Evolutionary conservation across 2,113 vertebrate genomes (phyloP), one percentile per base, ranked within the genome.

Genomic region (Lipophrys pholis): DNA sequence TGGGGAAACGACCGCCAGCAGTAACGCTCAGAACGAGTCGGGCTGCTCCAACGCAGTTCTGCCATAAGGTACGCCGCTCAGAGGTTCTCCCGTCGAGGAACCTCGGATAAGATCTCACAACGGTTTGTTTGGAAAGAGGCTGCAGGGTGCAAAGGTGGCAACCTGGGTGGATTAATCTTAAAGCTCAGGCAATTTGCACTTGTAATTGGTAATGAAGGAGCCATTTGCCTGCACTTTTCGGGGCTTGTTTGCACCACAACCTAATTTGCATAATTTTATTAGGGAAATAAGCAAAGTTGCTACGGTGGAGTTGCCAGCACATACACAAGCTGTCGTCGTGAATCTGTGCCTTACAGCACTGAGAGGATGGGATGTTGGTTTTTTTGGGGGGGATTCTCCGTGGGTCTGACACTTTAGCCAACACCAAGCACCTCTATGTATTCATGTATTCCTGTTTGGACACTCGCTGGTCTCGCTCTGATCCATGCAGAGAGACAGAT

Each of bases 181-280:
- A 89, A 90, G 83, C 81, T 73, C 69, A 86, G 64, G 77, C 80
- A 89, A 86, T 87, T 90, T 90, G 81, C 83, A 89, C 85, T 83
- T 86, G 79, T 83, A 86, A 85, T 87, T 73, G 80, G 81, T 86
- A 87, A 90, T 84, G 73, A 84, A 80, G 75, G 56, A 87, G 80
- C 63, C 61, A 83, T 80, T 87, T 87, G 62, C 80, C 81, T 65
- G 58, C 70, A 81, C 77, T 82, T 86, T 84, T 84, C 76, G 60
- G 68, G 55, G 71, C 74, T 84, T 87, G 77, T 87, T 89, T 83
- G 75, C 67, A 80, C 69, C 77, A 78, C 67, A 76, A 68, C 48
- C 52, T 62, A 40, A 86, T 87, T 84, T 84, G 45, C 80, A 85
- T 86, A 82, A 82, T 82, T 81, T 64, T 80, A 71, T 88, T 73